phyloP scores from a whole-genome alignment of 2,797 vertebrate species.

The Xenops minutus region DNA sequence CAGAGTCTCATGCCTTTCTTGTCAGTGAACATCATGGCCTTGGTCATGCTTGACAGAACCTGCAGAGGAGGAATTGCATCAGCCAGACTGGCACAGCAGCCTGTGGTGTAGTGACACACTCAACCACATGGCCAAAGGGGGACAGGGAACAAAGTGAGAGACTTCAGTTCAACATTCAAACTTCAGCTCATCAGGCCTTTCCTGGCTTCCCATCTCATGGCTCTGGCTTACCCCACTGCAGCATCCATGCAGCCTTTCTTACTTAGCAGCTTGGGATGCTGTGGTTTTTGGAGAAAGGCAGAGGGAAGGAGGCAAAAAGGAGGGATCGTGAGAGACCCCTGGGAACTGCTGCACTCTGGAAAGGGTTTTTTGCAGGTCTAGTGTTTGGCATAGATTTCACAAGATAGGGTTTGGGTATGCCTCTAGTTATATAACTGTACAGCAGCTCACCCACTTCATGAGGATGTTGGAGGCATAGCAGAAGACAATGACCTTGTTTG shows the following conservation, averaged over 20 bases:
- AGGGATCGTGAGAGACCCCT: neutral
- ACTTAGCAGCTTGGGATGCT: neutral
- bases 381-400: neutral
- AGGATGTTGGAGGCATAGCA: neutral
- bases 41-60: accelerated
- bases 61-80: neutral
- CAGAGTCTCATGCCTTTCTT: neutral
- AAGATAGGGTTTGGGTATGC: neutral
- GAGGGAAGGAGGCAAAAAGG: neutral
- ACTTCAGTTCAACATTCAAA: neutral
- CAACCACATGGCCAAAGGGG: neutral
- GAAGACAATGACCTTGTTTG: neutral
- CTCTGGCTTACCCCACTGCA: neutral
- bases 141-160: neutral
- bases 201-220: neutral
- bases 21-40: neutral
- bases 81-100: neutral
- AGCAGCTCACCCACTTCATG: neutral
- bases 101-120: too few species aligned
- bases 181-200: neutral
- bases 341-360: neutral
- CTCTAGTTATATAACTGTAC: neutral
- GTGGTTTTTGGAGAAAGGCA: neutral
- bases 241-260: neutral
- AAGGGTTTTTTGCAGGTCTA: neutral